Conservation (phyloP, 2,797 vertebrate genomes). For the Limnodromus scolopaceus region DNA sequence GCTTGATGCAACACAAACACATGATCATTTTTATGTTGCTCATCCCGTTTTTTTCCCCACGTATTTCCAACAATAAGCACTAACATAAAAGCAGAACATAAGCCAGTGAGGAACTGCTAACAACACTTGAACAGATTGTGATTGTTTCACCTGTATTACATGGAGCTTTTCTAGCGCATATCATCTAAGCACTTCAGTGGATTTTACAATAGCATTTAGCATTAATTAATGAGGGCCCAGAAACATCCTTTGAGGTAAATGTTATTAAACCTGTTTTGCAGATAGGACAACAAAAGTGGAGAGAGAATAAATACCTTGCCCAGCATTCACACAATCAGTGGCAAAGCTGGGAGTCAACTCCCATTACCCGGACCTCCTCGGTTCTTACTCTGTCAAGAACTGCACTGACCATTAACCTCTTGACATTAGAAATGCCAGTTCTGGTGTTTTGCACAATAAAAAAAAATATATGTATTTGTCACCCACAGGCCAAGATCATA, state of each 20-base stretch:
- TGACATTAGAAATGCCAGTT: not conserved
- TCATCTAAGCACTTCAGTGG: not conserved
- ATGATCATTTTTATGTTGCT: not conserved
- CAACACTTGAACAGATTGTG: not conserved
- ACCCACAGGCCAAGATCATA: not conserved
- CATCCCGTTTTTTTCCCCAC: not conserved
- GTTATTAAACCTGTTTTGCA: not conserved
- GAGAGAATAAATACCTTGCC: not conserved
- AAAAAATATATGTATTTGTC: not conserved
- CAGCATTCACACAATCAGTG: not conserved
- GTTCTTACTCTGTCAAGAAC: not conserved
- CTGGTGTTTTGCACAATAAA: not conserved
- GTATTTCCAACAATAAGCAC: not conserved
- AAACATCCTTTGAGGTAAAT: not conserved
- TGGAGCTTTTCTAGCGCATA: not conserved
- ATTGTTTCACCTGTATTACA: not conserved
- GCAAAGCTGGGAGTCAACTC: not conserved
- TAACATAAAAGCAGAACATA: not conserved
- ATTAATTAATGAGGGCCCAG: constrained; percentile 10
- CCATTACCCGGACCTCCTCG: not conserved
- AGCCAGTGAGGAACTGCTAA: not conserved
- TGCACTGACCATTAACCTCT: constrained; percentile 19
- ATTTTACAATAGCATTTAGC: not conserved
- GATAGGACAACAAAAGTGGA: not conserved
- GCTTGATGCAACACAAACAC: not conserved